Evolutionary conservation across 2,888 invertebrate species (phyloP).

Genomic region (Apamea crenata): DNA sequence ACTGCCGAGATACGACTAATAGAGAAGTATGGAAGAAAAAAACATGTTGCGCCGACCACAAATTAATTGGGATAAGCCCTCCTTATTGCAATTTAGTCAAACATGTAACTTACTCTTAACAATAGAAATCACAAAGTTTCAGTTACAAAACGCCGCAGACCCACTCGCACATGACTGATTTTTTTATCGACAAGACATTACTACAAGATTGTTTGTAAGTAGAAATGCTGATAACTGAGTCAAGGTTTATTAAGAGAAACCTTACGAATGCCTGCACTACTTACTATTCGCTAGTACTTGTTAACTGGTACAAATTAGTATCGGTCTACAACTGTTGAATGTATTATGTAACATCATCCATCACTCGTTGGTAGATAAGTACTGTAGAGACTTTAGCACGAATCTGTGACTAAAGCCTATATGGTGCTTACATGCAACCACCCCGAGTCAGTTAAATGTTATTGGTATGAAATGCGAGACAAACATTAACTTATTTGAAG

Average conservation of each 20-base stretch:
- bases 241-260: slow-evolving; percentile 62
- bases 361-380: not conserved
- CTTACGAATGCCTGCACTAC: slow-evolving; percentile 47
- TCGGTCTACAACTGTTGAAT: slow-evolving; percentile 36
- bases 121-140: not conserved
- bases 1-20: not conserved
- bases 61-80: not conserved
- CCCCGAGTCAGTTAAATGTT: too few relatives aligned
- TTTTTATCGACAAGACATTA: slow-evolving; percentile 23
- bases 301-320: slow-evolving; percentile 35
- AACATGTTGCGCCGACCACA: too few relatives aligned
- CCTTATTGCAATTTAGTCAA: too few relatives aligned
- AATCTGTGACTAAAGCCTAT: too few relatives aligned
- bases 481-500: too few relatives aligned
- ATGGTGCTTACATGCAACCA: too few relatives aligned
- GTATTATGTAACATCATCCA: slow-evolving; percentile 18
- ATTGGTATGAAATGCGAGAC: too few relatives aligned
- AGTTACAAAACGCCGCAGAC: not conserved
- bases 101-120: not conserved
- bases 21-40: too few relatives aligned
- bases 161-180: slow-evolving; percentile 15
- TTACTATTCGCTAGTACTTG: slow-evolving; percentile 24
- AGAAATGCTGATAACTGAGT: slow-evolving; percentile 58
- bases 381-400: too few relatives aligned
- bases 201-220: slow-evolving; percentile 22